Percentiles rank a stretch among this genome's conserved stretches.
Conservation (phyloP, 1,140 invertebrate species). For the Pseudachorutes palmiensis region DNA sequence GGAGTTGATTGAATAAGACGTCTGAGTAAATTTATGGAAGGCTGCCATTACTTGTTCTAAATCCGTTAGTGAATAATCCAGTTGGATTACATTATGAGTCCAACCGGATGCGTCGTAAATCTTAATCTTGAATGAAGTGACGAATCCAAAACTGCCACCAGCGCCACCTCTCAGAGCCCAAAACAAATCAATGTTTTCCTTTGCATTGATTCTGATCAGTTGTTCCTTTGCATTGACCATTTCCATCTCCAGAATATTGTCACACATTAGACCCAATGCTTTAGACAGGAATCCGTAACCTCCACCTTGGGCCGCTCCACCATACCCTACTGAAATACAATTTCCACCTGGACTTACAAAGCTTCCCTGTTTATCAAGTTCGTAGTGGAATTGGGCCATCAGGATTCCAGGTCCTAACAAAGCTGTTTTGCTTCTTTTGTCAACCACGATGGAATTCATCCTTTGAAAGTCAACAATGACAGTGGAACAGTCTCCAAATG, state of each 20-base stretch:
- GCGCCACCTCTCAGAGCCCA: constrained; percentile 2
- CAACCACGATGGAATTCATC: not conserved
- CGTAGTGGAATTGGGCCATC: not conserved
- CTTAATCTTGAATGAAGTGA: not conserved
- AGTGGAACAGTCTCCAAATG: not conserved
- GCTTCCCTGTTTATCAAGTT: not conserved
- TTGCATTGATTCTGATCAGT: not conserved
- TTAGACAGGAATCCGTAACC: not conserved
- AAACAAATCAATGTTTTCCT: constrained; percentile 1
- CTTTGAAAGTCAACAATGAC: not conserved
- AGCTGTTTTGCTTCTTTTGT: not conserved
- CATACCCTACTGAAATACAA: not conserved
- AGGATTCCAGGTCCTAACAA: not conserved
- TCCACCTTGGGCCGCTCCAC: not conserved
- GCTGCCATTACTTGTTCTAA: not conserved
- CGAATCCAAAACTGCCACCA: constrained; percentile 9
- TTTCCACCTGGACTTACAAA: not conserved
- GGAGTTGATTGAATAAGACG: no score
- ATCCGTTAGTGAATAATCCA: not conserved
- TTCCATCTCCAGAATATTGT: constrained; percentile 10
- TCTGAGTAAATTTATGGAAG: no score
- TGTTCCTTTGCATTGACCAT: not conserved
- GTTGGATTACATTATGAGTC: not conserved
- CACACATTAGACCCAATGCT: not conserved
- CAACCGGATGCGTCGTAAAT: not conserved